Evolutionary conservation across 2,113 vertebrate species (phyloP), one percentile per base, ranked within the genome.

Genomic region (Sigmodon hispidus): DNA sequence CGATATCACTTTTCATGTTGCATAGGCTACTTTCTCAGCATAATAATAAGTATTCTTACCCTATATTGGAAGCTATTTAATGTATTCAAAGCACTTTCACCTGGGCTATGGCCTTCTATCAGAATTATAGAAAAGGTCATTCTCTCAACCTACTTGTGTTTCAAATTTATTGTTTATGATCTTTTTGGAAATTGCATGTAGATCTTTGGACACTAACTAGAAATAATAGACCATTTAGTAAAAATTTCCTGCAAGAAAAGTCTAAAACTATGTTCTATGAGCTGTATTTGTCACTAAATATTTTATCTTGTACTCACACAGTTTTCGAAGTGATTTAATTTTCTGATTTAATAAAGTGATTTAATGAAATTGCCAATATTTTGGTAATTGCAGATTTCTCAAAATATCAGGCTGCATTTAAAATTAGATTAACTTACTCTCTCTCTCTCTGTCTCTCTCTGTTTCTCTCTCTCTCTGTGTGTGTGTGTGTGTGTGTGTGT

Each of bases 171-270:
- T 72, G 73, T 87, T 59, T 57, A 83, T 34, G 75, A 63, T 7
- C 52, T 34, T 50, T 22, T 61, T 17, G 29, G 45, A 50, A 59
- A 89, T 13, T 83, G 43, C 31, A 63, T 29, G 43, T 87, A 94
- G 89, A 22, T 73, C n/a, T 92, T 86, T 75, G 48, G 67, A 91
- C 45, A 61, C 79, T 72, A 75, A 93, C 91, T 94, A 91, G 73
- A 94, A 96, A 24, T 13, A 93, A 94, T 29, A 45, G 45, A 89
- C 52, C n/a, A 93, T 92, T 90, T 96, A 24, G 75, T 93, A 43
- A 61, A 96, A 95, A 75, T 87, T 90, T 19, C 87, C 45, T 77
- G 36, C 85, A 91, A 57, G 36, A 76, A 34, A 91, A 87, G 40
- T 90, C 77, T 93, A 61, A 2, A 96, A 95, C 45, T 22, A 3